Evolutionary conservation across 2,113 vertebrate genomes (phyloP), one percentile per base, ranked within the genome.

Genomic region (Apteryx mantelli): DNA sequence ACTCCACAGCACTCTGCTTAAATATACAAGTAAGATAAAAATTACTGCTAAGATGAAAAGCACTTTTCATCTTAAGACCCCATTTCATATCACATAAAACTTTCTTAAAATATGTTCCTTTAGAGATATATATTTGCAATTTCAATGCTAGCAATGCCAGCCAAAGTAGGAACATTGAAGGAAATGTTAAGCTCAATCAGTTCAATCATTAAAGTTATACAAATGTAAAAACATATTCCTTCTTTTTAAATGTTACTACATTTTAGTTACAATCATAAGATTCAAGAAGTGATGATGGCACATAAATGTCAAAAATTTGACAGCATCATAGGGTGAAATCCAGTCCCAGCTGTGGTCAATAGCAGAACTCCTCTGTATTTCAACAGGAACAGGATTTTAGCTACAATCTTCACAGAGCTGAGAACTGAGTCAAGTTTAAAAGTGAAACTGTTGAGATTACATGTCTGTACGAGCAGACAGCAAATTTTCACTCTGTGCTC

Each of bases 51-150:
- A 90, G 86, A 92, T 71, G 82, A 96, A 95, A 86, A 94, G 60
- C 19, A 61, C 44, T 94, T 95, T 84, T 93, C 73, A 79, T 94
- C 77, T 82, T 82, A 77, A 93, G 86, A 82, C 65, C 53, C 48
- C 15, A 48, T 84, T 96, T 93, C 42, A 77, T 79, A 89, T 69
- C 16, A 1, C 69, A 86, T 24, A 78, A 73, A 94, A 84, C 77
- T 95, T 97, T 61, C 93, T 50, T 91, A 91, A 93, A 96, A 84
- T 91, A 92, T 65, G 83, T 79, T 92, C 26, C 74, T 94, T 94
- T 89, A 68, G 94, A 94, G 92, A 97, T 97, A 91, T 5, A 44
- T 71, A 74, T 79, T 91, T 65, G 83, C 4, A 80, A 89, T 96
- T 95, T 93, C 73, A 86, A 79, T 0, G 0, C n/a, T 61, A 93